Base-by-base conservation (phyloP, 37 sponge, comb jelly and placozoan species). In the Beroe ovata region DNA sequence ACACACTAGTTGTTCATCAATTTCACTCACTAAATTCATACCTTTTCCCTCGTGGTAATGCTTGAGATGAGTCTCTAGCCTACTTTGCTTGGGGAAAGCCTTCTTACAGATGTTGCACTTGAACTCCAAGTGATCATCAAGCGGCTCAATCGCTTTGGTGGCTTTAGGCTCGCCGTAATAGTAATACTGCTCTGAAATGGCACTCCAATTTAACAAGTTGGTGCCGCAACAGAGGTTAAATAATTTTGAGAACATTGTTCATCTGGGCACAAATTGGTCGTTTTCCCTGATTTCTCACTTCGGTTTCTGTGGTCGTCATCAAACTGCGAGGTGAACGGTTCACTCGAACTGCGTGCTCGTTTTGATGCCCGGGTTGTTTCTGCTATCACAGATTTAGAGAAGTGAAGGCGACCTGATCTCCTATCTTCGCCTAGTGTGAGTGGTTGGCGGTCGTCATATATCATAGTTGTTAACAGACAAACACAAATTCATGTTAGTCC, bases 151-250 rank as follows among this genome's bases (percentile, higher is more conserved):
- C 22, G 84, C 84, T 77, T 77, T 77, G 0, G 84, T 77, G 1
- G 84, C 84, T 77, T 77, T 77, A 11, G 84, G 84, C n/a, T 77
- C 84, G 0, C 84, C 84, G 47, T 77, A 77, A 25, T 77, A 77
- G 84, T 77, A 77, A 26, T 77, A 77, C 21, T 39, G 54, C 47
- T 77, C 84, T 77, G 84, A 40, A 42, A 41, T 39, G n/a, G 20
- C 26, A n/a, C n/a, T n/a, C 16, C 11, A 19, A 58, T 58, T 58
- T 58, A 58, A n/a, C n/a, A n/a, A n/a, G n/a, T n/a, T n/a, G n/a
- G n/a, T n/a, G n/a, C n/a, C n/a, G n/a, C n/a, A n/a, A n/a, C n/a
- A n/a, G n/a, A n/a, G n/a, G n/a, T n/a, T n/a, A n/a, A n/a, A n/a
- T n/a, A n/a, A n/a, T n/a, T n/a, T n/a, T n/a, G n/a, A n/a, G n/a